Base-by-base conservation (phyloP, 2,797 vertebrate genomes). In the Synaphobranchus kaupii region DNA sequence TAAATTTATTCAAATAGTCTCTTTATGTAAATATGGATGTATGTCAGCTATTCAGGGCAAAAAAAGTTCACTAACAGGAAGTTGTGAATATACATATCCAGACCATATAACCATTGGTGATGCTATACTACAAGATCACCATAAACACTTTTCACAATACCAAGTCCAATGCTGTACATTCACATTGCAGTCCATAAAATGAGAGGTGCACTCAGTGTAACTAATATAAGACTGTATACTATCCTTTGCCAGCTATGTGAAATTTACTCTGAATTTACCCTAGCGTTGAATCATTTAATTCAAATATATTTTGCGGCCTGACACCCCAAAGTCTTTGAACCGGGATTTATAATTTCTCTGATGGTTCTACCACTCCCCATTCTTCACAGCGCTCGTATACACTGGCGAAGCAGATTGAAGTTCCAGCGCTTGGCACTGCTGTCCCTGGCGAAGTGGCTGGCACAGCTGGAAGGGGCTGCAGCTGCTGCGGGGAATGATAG, bases 401-500 rank as follows among this genome's bases (percentile, higher is more conserved):
- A 71, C 84, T 56, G 84, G 28, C 20, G 50, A 56, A 76, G 66
- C 48, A 82, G 48, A 12, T 1, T n/a, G 48, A 50, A 81, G 17
- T 48, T 3, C 5, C 20, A 10, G 47, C 2, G 48, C 48, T 2
- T 78, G 58, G 73, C 73, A 76, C 73, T 28, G 31, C 86, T 78
- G 80, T 73, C 85, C 90, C 88, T 86, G 88, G 47, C 34, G 1
- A 10, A 39, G 84, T 31, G 60, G n/a, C 28, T 80, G 76, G 44
- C 68, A 78, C 58, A 28, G 73, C 68, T 85, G 84, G n/a, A 44
- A 4, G 20, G 44, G 60, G 54, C 71, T 48, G 47, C 84, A 47
- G 44, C 3, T 47, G 56, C 80, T 84, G 83, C 88, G 89, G 44
- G 25, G 68, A 71, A 4, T 31, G 86, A 85, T 39, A 28, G 54